Conservation (phyloP, 2,797 vertebrate genomes). For the Sebastes kiyomatsui region DNA sequence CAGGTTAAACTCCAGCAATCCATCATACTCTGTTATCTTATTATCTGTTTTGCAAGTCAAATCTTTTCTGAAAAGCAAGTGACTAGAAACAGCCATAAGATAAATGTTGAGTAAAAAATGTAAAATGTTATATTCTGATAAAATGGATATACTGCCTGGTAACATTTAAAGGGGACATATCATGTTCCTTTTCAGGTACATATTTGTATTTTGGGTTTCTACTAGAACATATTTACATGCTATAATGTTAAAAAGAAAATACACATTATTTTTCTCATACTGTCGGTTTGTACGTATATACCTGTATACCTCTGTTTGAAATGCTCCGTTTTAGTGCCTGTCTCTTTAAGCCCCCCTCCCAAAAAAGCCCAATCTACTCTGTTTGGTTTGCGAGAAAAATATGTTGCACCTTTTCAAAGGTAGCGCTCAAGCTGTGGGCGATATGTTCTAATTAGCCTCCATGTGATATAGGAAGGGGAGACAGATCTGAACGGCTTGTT, state of each 20-base stretch:
- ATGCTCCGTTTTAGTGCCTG: too few species aligned
- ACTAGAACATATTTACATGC: background rate
- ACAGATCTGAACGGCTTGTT: background rate
- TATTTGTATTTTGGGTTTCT: background rate
- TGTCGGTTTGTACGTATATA: too few species aligned
- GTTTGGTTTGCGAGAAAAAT: background rate
- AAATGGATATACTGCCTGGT: background rate
- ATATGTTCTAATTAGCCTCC: background rate
- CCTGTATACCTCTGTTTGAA: too few species aligned
- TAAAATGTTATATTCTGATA: background rate
- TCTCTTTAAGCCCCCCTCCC: too few species aligned
- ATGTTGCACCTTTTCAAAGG: background rate
- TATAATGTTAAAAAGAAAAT: background rate
- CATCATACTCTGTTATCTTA: background rate
- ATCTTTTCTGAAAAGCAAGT: background rate
- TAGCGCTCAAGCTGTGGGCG: background rate
- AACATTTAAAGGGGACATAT: background rate
- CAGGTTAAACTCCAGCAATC: background rate
- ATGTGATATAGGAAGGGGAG: background rate
- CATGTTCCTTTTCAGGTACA: background rate
- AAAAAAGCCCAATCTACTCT: background rate
- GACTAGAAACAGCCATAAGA: background rate
- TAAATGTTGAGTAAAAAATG: background rate
- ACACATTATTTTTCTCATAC: background rate
- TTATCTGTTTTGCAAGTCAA: background rate